Evolutionary conservation across 2,797 vertebrate species (phyloP).

Genomic region (Erithacus rubecula): DNA sequence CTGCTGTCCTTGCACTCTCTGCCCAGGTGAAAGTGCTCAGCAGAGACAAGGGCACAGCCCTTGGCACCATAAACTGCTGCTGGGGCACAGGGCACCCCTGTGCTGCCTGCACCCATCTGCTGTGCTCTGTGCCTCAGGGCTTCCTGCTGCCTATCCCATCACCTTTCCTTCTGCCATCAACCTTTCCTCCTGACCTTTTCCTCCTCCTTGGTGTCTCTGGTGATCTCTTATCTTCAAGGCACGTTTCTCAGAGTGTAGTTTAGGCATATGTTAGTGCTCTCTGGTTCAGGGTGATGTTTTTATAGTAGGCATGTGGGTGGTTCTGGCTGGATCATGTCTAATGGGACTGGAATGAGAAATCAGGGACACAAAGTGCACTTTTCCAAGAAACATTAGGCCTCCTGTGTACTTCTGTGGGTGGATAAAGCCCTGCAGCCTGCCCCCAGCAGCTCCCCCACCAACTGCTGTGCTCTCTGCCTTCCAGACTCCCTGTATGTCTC

Average conservation of each 20-base stretch:
- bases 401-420: neutral
- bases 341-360: neutral
- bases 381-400: neutral
- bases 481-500: constrained; percentile 80
- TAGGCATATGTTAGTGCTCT: neutral
- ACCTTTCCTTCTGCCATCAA: neutral
- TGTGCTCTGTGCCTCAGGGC: neutral
- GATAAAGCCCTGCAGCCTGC: neutral
- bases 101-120: neutral
- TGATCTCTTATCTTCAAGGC: neutral
- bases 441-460: neutral
- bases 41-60: neutral
- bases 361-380: neutral
- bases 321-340: neutral
- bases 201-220: neutral
- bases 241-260: neutral
- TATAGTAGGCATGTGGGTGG: neutral
- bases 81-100: neutral
- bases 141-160: neutral
- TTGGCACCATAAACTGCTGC: neutral
- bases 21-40: neutral
- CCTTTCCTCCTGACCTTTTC: neutral
- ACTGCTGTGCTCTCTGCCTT: neutral
- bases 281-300: neutral
- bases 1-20: neutral